phyloP scores from a whole-genome alignment of 1,140 invertebrate species.

The Drosophila tani region DNA sequence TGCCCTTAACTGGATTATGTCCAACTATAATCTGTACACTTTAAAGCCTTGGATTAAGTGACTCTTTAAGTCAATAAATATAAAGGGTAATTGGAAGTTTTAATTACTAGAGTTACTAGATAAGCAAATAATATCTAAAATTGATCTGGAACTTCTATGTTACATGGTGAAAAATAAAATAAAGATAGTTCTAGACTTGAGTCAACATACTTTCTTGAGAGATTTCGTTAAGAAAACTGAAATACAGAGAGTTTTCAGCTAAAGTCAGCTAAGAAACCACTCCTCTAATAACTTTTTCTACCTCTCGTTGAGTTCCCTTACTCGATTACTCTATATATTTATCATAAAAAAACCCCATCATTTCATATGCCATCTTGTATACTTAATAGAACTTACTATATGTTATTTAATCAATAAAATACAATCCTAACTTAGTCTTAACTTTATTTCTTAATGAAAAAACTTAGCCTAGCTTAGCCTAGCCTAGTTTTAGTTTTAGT shows the following conservation, averaged over 20 bases:
- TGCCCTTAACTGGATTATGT: constrained; percentile 27
- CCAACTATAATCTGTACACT: not conserved
- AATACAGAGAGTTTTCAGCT: too few species aligned
- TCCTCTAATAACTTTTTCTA: too few species aligned
- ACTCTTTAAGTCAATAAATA: not conserved
- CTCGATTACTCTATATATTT: not conserved
- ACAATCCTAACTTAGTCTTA: constrained; percentile 25
- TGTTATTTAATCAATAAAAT: constrained; percentile 9
- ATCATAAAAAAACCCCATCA: not conserved
- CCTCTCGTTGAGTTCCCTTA: too few species aligned
- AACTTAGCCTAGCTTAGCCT: constrained; percentile 40
- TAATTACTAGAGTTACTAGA: constrained; percentile 6
- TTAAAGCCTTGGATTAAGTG: constrained; percentile 12
- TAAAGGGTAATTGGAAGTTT: not conserved
- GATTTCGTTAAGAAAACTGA: too few species aligned
- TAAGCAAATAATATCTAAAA: not conserved
- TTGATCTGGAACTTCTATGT: too few species aligned
- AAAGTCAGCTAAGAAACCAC: too few species aligned
- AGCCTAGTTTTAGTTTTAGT: constrained; percentile 17
- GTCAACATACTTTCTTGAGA: too few species aligned
- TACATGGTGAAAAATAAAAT: too few species aligned
- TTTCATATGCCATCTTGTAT: constrained; percentile 2
- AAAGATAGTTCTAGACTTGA: too few species aligned
- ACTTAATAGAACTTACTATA: not conserved
- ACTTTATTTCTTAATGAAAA: constrained; percentile 14